phyloP scores from a whole-genome alignment of 2,113 vertebrate species.

The Uria aalge region DNA sequence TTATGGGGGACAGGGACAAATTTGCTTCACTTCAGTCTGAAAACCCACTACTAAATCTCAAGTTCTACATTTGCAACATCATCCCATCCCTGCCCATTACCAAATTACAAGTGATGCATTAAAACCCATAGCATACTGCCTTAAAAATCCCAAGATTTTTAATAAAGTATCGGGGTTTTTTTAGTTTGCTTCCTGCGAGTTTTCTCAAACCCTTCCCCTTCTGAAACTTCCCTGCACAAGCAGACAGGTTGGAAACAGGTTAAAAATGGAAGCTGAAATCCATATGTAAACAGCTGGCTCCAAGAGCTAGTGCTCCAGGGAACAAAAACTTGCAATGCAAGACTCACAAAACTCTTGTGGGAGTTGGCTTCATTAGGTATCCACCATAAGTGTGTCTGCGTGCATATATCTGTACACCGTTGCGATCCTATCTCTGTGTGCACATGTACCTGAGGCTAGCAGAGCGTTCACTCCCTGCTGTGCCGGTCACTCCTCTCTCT shows the following conservation, averaged over 20 bases:
- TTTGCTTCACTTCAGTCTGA: not conserved
- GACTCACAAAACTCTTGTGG: conserved; percentile 7
- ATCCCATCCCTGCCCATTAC: not conserved
- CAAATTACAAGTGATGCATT: not conserved
- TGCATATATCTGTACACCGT: not conserved
- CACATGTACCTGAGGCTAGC: not conserved
- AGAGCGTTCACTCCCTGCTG: not conserved
- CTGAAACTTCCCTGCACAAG: not conserved
- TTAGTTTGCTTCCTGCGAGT: not conserved
- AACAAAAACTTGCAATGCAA: not conserved
- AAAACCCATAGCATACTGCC: not conserved
- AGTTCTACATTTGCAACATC: not conserved
- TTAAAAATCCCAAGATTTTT: not conserved
- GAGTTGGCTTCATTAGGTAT: not conserved
- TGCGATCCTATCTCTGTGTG: not conserved
- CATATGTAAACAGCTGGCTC: not conserved
- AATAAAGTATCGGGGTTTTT: not conserved
- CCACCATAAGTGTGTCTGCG: not conserved
- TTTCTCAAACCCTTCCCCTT: not conserved
- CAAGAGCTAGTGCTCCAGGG: not conserved
- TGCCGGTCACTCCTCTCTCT: accelerated
- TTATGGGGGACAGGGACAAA: not conserved
- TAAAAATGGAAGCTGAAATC: conserved; percentile 14
- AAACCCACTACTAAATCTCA: not conserved
- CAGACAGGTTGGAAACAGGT: not conserved